These are phyloP conservation scores for Onchidella celtica DNA, from an alignment of 2,888 invertebrate species.

Conservation along the genomic window DNA sequence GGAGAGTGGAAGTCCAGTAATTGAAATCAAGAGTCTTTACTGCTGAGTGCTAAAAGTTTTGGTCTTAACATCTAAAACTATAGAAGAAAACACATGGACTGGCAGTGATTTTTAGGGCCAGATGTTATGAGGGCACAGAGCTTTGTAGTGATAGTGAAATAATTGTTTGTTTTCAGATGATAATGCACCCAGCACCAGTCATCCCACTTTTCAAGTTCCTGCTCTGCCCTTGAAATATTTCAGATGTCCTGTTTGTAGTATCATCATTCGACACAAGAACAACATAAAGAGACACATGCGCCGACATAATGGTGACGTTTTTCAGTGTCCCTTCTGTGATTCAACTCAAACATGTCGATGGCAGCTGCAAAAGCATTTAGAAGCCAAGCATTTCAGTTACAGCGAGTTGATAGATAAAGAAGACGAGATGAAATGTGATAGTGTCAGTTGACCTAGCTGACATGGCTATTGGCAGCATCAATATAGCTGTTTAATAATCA, in stretches of 20 bases:
- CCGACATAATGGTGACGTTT: constrained; percentile 50
- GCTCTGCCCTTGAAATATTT: constrained; percentile 47
- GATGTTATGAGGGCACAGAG: not conserved
- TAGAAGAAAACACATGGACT: no score
- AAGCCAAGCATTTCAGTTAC: constrained; percentile 29
- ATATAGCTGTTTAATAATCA: no score
- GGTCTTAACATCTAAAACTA: no score
- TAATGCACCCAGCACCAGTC: constrained; percentile 20
- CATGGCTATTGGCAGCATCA: not conserved
- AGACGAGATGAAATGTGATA: not conserved
- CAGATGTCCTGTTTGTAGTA: constrained; percentile 47
- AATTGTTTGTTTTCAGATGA: constrained; percentile 45
- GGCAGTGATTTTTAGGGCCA: no score
- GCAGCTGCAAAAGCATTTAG: constrained; percentile 41
- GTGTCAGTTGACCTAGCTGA: not conserved
- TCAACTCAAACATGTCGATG: constrained; percentile 44
- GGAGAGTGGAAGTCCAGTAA: no score
- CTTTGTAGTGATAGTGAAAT: constrained; percentile 42
- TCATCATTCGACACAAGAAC: constrained; percentile 52
- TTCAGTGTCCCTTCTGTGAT: constrained; percentile 49
- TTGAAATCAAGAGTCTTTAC: no score
- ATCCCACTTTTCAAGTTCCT: constrained; percentile 46
- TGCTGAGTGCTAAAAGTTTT: no score
- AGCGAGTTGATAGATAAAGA: not conserved
- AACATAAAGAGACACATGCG: constrained; percentile 53